Evolutionary conservation across 2,888 invertebrate genomes (phyloP), one percentile per base, ranked within the genome.

Genomic region (Trichopoda pennipes): DNA sequence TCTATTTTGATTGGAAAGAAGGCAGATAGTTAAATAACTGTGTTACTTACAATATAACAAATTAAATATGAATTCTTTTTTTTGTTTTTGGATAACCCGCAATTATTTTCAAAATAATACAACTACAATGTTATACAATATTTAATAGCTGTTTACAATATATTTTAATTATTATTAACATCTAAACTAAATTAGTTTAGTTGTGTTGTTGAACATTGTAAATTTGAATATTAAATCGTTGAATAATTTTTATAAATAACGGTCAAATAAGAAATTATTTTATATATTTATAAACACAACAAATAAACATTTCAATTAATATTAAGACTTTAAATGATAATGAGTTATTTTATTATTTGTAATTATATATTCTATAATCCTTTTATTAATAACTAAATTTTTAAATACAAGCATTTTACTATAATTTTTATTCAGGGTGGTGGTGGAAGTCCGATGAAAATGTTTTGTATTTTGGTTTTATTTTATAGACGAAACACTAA

Each of bases 161-260:
- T 56, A 55, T 64, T 63, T 63, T 55, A 74, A 74, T 74, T 64
- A 47, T 47, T 53, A 64, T 74, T 55, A 74, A 55, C 55, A 64
- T 63, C 55, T 64, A 35, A 32, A 64, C 55, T 53, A 21, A 74
- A 63, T 64, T 64, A 55, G 32, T 73, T 58, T 14, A 55, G 19
- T 44, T 68, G 56, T 47, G 56, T 47, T 16, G 32, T 16, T 44
- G 17, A 47, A 17, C 32, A 56, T 56, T 56, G 8, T 44, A 56
- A 58, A 58, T 69, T 55, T 56, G 42, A 44, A 44, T 44, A n/a
- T 44, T 12, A 28, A 44, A 44, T 55, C 19, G 28, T 28, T 2
- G 49, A 16, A 61, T 38, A 42, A 51, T 60, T 38, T 47, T 12
- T 19, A 6, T 19, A 51, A 23, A 72, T 42, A 55, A n/a, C n/a